These are phyloP conservation scores for Ceratotherium simum DNA, from an alignment of 2,113 vertebrate species.

Conservation along the genomic window DNA sequence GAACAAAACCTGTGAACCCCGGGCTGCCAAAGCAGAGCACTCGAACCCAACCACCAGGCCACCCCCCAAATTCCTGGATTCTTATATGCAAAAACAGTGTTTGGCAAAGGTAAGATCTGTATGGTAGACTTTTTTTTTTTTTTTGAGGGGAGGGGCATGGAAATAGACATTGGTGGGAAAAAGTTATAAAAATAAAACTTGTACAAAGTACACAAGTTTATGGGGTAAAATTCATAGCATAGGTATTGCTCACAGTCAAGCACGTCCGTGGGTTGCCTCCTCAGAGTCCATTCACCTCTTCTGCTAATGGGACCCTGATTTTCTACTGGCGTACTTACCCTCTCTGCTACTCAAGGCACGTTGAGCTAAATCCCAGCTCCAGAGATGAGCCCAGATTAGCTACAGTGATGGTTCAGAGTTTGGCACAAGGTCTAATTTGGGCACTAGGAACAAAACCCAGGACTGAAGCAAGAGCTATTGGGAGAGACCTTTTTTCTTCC, in stretches of 20 bases:
- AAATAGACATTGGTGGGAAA: background rate
- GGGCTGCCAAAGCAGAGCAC: no score
- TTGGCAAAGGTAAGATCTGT: background rate
- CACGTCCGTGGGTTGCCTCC: background rate
- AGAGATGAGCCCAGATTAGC: background rate
- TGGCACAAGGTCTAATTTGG: background rate
- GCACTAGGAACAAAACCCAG: background rate
- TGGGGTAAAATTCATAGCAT: background rate
- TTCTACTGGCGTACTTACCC: background rate
- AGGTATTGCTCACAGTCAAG: fast-evolving
- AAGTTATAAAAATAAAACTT: background rate
- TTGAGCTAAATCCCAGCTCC: background rate
- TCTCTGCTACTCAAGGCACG: background rate
- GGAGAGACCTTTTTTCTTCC: background rate
- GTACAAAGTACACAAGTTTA: background rate
- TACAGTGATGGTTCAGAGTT: background rate
- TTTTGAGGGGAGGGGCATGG: fast-evolving
- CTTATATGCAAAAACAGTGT: background rate
- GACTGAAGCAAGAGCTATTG: fast-evolving
- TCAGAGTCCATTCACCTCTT: background rate
- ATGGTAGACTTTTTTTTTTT: background rate
- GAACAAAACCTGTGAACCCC: no score
- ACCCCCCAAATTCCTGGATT: background rate
- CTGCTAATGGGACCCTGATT: background rate
- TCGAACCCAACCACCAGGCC: no score